These are phyloP conservation scores for Eleginops maclovinus DNA, from an alignment of 2,113 vertebrate genomes.

Conservation along the genomic window DNA sequence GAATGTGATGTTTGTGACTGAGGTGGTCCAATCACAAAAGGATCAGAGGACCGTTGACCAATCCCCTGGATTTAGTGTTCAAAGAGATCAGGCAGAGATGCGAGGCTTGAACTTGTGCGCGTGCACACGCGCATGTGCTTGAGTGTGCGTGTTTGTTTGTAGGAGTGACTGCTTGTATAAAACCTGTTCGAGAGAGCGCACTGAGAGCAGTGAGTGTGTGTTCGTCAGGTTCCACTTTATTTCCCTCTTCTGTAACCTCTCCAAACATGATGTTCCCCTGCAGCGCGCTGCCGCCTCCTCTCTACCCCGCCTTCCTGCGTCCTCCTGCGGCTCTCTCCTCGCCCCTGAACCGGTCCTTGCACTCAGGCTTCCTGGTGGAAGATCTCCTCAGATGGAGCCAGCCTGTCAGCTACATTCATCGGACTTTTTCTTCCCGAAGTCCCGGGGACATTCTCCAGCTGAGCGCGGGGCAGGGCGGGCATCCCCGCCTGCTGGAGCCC, in stretches of 20 bases:
- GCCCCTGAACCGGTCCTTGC: constrained; percentile 86
- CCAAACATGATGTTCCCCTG: constrained; percentile 92
- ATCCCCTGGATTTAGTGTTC: constrained; percentile 84
- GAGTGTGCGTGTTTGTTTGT: constrained; percentile 2
- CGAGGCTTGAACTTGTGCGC: constrained; percentile 68
- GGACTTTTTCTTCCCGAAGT: constrained; percentile 75
- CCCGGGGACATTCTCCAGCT: constrained; percentile 43
- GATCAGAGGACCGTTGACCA: constrained; percentile 84
- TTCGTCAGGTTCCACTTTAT: background rate
- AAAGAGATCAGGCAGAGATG: constrained; percentile 87
- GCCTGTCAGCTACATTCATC: constrained; percentile 85
- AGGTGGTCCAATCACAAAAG: constrained; percentile 94
- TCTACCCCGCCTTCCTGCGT: constrained; percentile 91
- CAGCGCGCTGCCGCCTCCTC: constrained; percentile 89
- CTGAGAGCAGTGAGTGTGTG: background rate
- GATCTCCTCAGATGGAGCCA: constrained; percentile 92
- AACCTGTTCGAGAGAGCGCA: background rate
- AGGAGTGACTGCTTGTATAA: constrained; percentile 42
- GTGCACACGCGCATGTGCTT: background rate
- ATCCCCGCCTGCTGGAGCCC: constrained; percentile 78
- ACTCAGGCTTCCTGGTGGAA: constrained; percentile 94
- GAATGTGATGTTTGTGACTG: constrained; percentile 27
- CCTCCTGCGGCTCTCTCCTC: constrained; percentile 88
- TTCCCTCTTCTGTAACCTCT: background rate
- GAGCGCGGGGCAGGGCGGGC: constrained; percentile 41